Base-by-base conservation (phyloP, 2,888 invertebrate genomes). In the Rhorus exstirpatorius region DNA sequence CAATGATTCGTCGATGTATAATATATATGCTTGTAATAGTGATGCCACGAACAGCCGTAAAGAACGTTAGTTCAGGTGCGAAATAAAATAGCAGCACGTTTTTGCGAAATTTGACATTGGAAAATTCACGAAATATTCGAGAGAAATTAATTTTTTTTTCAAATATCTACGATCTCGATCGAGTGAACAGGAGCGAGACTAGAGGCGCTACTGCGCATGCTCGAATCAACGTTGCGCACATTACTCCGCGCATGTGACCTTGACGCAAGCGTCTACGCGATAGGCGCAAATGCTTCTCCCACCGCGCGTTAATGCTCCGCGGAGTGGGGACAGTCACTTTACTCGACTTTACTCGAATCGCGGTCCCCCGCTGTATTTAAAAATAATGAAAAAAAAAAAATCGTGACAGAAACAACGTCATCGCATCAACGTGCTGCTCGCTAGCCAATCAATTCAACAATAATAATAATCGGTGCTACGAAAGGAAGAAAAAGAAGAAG, bases 21-120 rank as follows among this genome's bases (percentile, higher is more conserved):
- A 21, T 38, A 38, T 58, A 63, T 55, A 55, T 55, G 75, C 65
- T 21, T 38, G 58, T 75, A 67, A 72, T 26, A 58, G 55, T 67
- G 44, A 58, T 21, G 46, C 60, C 61, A 61, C 46, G 44, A 75
- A 67, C 26, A 76, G 67, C 65, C 35, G 51, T 46, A 41, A 72
- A 79, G 41, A 71, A 44, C 60, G 72, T 77, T 77, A 72, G 77
- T 79, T 19, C 71, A 67, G 58, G 82, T 76, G 79, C 75, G 65
- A 70, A 63, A 70, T 63, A n/a, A 67, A 79, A 68, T 67, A 31
- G 21, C 53, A 17, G 63, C n/a, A 17, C 60, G 44, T 14, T 60
- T 70, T 17, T 68, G 61, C 55, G 74, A 61, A 26, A n/a, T n/a
- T n/a, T 31, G 74, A 49, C 6, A 14, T 26, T 26, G 19, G 1